Evolutionary conservation across 2,113 vertebrate genomes (phyloP), one percentile per base, ranked within the genome.

Genomic region (Pollimyrus isidori): DNA sequence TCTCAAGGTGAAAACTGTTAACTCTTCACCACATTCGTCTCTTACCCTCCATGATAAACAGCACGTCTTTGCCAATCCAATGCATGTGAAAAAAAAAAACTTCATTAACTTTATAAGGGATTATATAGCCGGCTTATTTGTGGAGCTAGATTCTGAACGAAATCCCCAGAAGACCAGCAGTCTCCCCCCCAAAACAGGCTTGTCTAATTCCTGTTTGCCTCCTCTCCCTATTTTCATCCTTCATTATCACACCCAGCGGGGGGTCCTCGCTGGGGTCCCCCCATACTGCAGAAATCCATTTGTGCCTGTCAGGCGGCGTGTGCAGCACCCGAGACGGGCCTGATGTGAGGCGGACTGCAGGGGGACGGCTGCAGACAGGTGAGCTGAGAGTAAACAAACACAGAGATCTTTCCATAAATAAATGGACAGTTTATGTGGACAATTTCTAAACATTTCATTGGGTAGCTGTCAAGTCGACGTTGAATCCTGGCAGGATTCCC

Each of bases 61-160:
- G 69, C 30, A 35, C 17, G 2, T 42, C 35, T 80, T 42, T 80
- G 35, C 73, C 35, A 80, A n/a, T 80, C 73, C 73, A 35, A 35
- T 39, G 69, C 26, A 19, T 76, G 35, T 4, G 30, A 10, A 30
- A 35, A 80, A 76, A 76, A 80, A 80, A 84, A 84, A 48, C 82
- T 45, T 84, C 82, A 84, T 84, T 84, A 84, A 84, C 82, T 84
- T 84, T 84, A 46, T 46, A 48, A 84, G 82, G 45, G 82, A 84
- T 84, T 84, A 48, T 48, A n/a, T 19, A 11, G 39, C 45, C 48
- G 45, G 82, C 39, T 84, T 84, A 84, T 84, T 84, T 84, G 82
- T 48, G 82, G 45, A 84, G 45, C 82, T 84, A 23, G 45, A 46
- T 48, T 84, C 39, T n/a, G 82, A 84, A 19, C 21, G 45, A 48